Evolutionary conservation across 2,113 vertebrate genomes (phyloP), one percentile per base, ranked within the genome.

Genomic region (Heliornis fulica): DNA sequence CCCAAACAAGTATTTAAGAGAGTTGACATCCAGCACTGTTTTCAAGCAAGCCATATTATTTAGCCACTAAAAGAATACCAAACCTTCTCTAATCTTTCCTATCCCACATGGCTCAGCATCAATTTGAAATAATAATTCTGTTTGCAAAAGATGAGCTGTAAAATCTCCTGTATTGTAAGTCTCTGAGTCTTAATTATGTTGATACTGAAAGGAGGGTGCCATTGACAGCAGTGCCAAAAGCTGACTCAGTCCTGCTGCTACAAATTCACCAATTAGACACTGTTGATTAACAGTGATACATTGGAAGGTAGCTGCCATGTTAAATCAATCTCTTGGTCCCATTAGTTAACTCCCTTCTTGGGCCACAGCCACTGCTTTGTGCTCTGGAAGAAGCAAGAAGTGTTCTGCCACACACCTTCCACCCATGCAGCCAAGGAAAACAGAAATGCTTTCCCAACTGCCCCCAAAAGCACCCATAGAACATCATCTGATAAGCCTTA

Each of bases 221-320:
- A n/a, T n/a, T 72, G 71, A 40, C 1, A 4, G 38, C 2, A 8
- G 51, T 79, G 84, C 65, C 84, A 93, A 79, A 57, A 68, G 23
- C 84, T 90, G 87, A 79, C 82, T 94, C 70, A 82, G 78, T 53
- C 70, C 87, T 93, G 69, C 87, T 94, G 81, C 87, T 64, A 2
- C 29, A 38, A 90, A 72, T 61, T 80, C 79, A 80, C 11, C 53
- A 63, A 50, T 85, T 5, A 57, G 61, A 70, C 22, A 14, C 41
- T 19, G 74, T 5, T 70, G 83, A 78, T 26, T 50, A 61, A 26
- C 68, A 66, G 45, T 10, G 64, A 61, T 31, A 36, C 15, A 7
- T 15, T 53, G 38, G 32, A 84, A 93, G 56, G 69, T 50, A 63
- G 5, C 31, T 76, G 61, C 83, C n/a, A 17, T 13, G 9, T 34